Base-by-base conservation (phyloP, 2,797 vertebrate species). In the Labroides dimidiatus region DNA sequence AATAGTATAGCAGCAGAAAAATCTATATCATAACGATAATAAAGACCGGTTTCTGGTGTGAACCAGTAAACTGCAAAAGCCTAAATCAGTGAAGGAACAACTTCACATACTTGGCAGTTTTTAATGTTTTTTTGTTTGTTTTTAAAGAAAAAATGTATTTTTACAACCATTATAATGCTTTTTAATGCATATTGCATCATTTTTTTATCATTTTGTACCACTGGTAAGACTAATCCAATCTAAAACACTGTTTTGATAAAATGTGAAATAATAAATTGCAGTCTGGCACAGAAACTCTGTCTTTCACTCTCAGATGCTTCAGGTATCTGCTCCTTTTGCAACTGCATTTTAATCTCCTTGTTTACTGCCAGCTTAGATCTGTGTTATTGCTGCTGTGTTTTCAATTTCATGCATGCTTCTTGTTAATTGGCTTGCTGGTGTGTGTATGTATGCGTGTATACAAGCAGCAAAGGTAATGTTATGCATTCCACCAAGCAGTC, bases 361-460 rank as follows among this genome's bases (percentile, higher is more conserved):
- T 80, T 75, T 76, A 75, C 75, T 33, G 24, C 49, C 56, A 64
- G 75, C 62, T 72, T 64, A 71, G 63, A 79, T 33, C 57, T 77
- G 72, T 67, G 43, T 78, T 69, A 71, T 64, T 77, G 55, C 64
- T 71, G 60, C 77, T n/a, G 42, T 64, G 39, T 75, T 78, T 78
- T 64, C 64, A 80, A 81, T 84, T 77, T 75, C 72, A 87, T 72
- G 84, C 75, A 64, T 65, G 64, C 51, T 58, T 76, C 71, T 52
- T 50, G 66, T 78, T 82, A 80, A 84, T 82, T 79, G 72, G 75
- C 69, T 70, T 64, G 67, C 42, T 37, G 9, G 61, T 23, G 43
- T 52, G 57, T 72, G 43, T 12, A 36, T 43, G 49, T 0, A 23
- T 49, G 23, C 24, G 4, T 36, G 67, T 1, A 43, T 47, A 9